Percentiles rank a stretch among this genome's conserved stretches.
Conservation (phyloP, 2,888 invertebrate genomes). For the Ophonus ardosiacus region DNA sequence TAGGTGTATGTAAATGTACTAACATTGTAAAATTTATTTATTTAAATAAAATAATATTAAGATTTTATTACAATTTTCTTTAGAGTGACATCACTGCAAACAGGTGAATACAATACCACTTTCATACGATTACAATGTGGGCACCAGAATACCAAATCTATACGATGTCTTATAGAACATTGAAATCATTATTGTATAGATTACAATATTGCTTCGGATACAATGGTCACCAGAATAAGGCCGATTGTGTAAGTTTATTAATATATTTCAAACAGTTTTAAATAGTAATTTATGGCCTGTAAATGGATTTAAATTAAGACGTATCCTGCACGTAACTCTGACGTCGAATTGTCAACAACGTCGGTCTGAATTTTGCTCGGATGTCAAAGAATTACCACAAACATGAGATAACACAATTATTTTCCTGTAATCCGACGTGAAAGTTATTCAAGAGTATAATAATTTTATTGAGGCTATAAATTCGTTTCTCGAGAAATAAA, state of each 20-base stretch:
- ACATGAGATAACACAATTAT: background rate
- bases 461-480: constrained; percentile 29
- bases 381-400: background rate
- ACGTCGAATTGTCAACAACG: background rate
- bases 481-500: constrained; percentile 22
- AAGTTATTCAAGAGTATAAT: constrained; percentile 20
- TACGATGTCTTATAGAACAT: too few species aligned
- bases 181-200: too few species aligned
- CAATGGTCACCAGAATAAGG: too few species aligned
- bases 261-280: background rate
- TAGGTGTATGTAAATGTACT: too few species aligned
- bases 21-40: too few species aligned
- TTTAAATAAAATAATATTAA: too few species aligned
- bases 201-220: too few species aligned
- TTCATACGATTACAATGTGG: too few species aligned
- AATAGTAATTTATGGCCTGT: background rate
- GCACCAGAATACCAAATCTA: too few species aligned
- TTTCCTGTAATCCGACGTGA: background rate
- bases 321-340: background rate
- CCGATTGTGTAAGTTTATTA: background rate
- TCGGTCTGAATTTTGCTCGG: background rate
- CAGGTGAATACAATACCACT: too few species aligned
- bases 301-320: background rate
- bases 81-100: too few species aligned
- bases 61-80: too few species aligned